Evolutionary conservation across 2,888 invertebrate species (phyloP), one percentile per base, ranked within the genome.

Genomic region (Polydrusus pterygomalis): DNA sequence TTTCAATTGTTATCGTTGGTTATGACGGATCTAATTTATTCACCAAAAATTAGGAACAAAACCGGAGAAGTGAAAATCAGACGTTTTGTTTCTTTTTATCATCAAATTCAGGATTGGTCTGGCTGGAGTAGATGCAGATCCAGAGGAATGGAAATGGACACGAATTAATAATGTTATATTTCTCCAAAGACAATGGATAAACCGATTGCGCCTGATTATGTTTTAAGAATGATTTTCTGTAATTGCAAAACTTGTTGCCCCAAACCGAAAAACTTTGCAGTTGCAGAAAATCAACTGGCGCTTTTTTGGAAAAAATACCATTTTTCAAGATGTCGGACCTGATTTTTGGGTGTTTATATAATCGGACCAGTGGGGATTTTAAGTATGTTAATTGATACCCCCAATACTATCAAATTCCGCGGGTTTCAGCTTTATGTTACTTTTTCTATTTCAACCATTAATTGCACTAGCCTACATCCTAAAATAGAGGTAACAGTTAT

Each of bases 161-260:
- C 40, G 40, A 43, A 43, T 7, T 43, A 43, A 43, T 43, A 13
- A 43, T 43, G 10, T 43, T 43, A 43, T 43, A n/a, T n/a, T 43
- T 43, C 9, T 43, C 40, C 40, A 43, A 43, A 43, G 40, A 43
- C 40, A 43, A 43, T 43, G 40, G 10, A 43, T 43, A 10, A 43
- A 43, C 40, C 40, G 40, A 43, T 43, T 43, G 40, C 7, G 11
- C 40, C 40, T 43, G 40, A 43, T 43, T 43, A 43, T 7, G 40
- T 43, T 43, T 43, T 43, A 43, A 43, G 40, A 43, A 43, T 43
- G 40, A 43, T 43, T 43, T 43, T 43, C 13, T 43, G 40, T 13
- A 43, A 43, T 43, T n/a, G 40, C 40, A 43, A 43, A 43, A 43
- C 40, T 43, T 5, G 40, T 43, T 43, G 5, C 40, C 3, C 40